Evolutionary conservation across 1,140 invertebrate species (phyloP).

Genomic region (Drosophila pruinosa): DNA sequence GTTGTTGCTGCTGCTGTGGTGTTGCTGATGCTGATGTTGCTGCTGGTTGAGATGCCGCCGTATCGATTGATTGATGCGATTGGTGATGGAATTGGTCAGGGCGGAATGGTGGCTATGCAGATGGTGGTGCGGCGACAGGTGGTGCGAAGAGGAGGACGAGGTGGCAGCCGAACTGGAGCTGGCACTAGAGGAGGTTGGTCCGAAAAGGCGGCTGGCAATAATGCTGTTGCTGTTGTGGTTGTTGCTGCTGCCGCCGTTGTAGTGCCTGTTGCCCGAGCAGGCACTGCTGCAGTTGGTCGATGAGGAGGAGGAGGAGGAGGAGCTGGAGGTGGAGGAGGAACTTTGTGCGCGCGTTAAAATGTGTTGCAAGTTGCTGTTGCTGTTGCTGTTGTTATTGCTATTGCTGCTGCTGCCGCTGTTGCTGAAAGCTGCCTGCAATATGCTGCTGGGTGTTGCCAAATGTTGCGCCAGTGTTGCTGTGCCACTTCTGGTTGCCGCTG

Average conservation of each 20-base stretch:
- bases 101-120: conserved; percentile 78
- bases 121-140: conserved; percentile 45
- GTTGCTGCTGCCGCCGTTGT: conserved; percentile 62
- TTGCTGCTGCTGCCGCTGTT: conserved; percentile 43
- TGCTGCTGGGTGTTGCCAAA: conserved; percentile 79
- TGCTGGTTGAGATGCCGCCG: conserved; percentile 79
- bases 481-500: conserved; percentile 58
- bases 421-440: conserved; percentile 67
- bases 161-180: conserved; percentile 40
- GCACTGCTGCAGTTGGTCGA: conserved; percentile 73
- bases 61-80: conserved; percentile 81
- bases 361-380: conserved; percentile 73
- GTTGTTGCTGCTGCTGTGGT: conserved; percentile 34
- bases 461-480: conserved; percentile 78
- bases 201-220: conserved; percentile 68
- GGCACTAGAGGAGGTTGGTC: conserved; percentile 50
- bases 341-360: conserved; percentile 77
- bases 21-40: conserved; percentile 69
- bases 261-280: conserved; percentile 71
- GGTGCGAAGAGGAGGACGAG: conserved; percentile 28
- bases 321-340: conserved; percentile 52
- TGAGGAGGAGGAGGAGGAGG: conserved; percentile 44
- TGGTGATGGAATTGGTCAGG: conserved; percentile 79
- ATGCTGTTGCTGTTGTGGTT: conserved; percentile 60
- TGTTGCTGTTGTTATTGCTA: conserved; percentile 51